phyloP scores from a whole-genome alignment of 2,113 vertebrate species.

The Rhea americana region DNA sequence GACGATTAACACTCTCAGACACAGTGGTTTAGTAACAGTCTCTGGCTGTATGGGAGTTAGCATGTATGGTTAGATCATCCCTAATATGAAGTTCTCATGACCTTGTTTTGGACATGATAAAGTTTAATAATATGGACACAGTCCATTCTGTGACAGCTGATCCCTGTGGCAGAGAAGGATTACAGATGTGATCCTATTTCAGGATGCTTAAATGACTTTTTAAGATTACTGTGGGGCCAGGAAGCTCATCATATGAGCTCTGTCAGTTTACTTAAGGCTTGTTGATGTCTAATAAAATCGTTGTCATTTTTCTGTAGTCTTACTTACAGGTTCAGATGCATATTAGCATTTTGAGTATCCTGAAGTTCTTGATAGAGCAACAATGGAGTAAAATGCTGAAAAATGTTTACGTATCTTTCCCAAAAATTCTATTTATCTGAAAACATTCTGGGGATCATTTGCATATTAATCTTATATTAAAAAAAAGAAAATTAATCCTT shows the following conservation, averaged over 20 bases:
- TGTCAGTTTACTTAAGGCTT: neutral
- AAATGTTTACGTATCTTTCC: neutral
- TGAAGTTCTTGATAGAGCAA: neutral
- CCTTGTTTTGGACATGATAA: neutral
- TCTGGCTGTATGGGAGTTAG: accelerated
- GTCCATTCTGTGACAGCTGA: neutral
- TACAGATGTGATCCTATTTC: neutral
- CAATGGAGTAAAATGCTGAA: neutral
- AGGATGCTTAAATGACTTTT: neutral
- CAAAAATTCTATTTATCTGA: neutral
- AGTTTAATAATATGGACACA: no score
- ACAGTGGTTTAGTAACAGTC: neutral
- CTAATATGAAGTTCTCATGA: neutral
- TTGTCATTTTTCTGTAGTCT: neutral
- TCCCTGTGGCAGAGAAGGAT: neutral
- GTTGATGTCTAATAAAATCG: neutral
- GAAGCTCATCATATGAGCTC: neutral
- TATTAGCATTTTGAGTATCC: neutral
- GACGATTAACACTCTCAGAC: neutral
- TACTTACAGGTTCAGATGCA: neutral
- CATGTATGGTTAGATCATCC: neutral
- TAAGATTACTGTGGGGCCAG: neutral
- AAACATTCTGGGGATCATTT: neutral
- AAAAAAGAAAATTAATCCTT: neutral
- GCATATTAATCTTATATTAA: neutral